These are phyloP conservation scores for Odontamblyopus lacepedii DNA, from an alignment of 2,797 vertebrate species.

Conservation along the genomic window DNA sequence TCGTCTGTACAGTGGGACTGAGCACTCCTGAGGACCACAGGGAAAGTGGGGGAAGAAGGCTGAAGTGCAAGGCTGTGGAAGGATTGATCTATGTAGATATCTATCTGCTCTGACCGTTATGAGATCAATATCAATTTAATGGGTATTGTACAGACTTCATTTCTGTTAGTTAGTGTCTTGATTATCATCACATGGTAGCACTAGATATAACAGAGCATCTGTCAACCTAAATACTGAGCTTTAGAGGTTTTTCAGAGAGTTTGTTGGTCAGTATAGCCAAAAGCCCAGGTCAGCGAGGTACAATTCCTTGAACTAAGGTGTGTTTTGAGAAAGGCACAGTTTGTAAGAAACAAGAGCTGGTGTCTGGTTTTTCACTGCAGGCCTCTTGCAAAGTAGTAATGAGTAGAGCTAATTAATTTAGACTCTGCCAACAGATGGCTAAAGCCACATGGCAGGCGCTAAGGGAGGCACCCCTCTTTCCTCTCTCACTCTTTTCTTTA, in stretches of 20 bases:
- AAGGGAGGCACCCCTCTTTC: constrained; percentile 68
- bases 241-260: no score
- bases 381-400: constrained; percentile 76
- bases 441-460: constrained; percentile 78
- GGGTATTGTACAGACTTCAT: neutral
- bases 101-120: constrained; percentile 26
- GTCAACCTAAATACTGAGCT: no score
- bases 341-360: constrained; percentile 40
- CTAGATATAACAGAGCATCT: no score
- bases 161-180: neutral
- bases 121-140: neutral
- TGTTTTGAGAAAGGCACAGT: constrained; percentile 23
- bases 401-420: constrained; percentile 84
- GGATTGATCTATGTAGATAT: constrained; percentile 32
- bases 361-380: constrained; percentile 66
- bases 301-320: neutral
- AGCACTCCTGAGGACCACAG: constrained; percentile 67
- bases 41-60: constrained; percentile 61
- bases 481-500: constrained; percentile 54
- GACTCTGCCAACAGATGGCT: constrained; percentile 82
- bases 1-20: constrained; percentile 75
- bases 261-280: neutral
- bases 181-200: neutral
- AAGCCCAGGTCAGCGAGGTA: neutral
- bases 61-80: constrained; percentile 22